Evolutionary conservation across 1,140 invertebrate genomes (phyloP).

Genomic region (Portunus trituberculatus): DNA sequence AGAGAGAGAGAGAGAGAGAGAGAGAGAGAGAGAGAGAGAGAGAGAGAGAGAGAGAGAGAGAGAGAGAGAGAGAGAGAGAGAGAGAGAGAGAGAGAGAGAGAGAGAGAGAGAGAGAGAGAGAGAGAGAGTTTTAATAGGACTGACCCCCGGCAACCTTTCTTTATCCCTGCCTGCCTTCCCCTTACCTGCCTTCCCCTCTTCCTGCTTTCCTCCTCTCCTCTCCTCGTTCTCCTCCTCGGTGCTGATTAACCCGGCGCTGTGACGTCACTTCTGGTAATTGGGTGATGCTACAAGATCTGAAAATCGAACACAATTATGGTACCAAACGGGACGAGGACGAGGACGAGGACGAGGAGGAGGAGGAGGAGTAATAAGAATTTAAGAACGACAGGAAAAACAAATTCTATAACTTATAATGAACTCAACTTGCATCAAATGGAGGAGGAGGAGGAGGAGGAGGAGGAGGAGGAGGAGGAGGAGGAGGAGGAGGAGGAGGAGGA

Average conservation of each 20-base stretch:
- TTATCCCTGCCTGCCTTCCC: background rate
- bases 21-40: background rate
- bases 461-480: background rate
- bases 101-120: background rate
- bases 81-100: background rate
- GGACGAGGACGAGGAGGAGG: background rate
- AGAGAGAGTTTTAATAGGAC: background rate
- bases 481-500: background rate
- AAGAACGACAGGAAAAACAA: background rate
- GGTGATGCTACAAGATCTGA: background rate
- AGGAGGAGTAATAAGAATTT: background rate
- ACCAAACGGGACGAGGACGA: background rate
- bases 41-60: background rate
- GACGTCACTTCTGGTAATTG: background rate
- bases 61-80: background rate
- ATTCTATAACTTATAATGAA: background rate
- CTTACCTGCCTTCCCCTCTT: background rate
- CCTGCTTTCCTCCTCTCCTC: background rate
- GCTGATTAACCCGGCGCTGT: background rate
- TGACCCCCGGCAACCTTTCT: background rate
- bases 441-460: too few relatives aligned
- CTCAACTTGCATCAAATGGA: too few relatives aligned
- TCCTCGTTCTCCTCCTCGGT: background rate
- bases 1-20: slow-evolving; percentile 37
- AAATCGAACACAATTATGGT: background rate